phyloP scores from a whole-genome alignment of 2,113 vertebrate species.

The Rhinoptilus africanus region DNA sequence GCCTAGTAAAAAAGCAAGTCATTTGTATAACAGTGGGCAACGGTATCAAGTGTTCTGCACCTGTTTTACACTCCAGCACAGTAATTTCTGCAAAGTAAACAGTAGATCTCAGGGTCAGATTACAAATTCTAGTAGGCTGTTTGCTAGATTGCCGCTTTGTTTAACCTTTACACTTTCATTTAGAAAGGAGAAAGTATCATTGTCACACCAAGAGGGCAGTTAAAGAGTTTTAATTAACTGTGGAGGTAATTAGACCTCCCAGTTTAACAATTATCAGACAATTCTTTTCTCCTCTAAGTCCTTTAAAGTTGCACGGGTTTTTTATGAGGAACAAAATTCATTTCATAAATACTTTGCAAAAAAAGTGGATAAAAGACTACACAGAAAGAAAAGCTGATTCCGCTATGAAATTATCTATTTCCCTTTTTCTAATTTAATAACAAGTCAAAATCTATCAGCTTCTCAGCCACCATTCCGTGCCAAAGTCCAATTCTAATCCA shows the following conservation, averaged over 20 bases:
- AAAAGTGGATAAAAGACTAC: not conserved
- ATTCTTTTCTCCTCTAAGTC: slow-evolving; percentile 43
- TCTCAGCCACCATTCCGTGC: not conserved
- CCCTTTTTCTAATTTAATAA: slow-evolving; percentile 43
- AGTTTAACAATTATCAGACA: slow-evolving; percentile 45
- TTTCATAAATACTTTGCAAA: not conserved
- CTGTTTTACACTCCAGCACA: slow-evolving; percentile 49
- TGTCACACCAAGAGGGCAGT: slow-evolving; percentile 49
- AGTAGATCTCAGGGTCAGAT: slow-evolving; percentile 57
- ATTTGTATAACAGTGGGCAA: slow-evolving; percentile 44
- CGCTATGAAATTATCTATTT: slow-evolving; percentile 7
- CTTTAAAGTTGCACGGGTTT: slow-evolving; percentile 7
- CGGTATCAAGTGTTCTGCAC: slow-evolving; percentile 57
- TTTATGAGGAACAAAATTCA: slow-evolving; percentile 9
- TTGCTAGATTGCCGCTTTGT: slow-evolving; percentile 41
- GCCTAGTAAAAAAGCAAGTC: slow-evolving; percentile 16
- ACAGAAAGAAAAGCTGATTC: slow-evolving; percentile 13
- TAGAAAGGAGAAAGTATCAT: slow-evolving; percentile 46
- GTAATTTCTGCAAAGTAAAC: slow-evolving; percentile 64
- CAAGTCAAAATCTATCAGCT: slow-evolving; percentile 46
- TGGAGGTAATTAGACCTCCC: slow-evolving; percentile 56
- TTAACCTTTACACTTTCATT: slow-evolving; percentile 60
- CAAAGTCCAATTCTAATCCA: slow-evolving; percentile 51
- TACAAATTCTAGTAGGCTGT: slow-evolving; percentile 60
- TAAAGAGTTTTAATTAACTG: slow-evolving; percentile 68